These are phyloP conservation scores for Erynnis tages DNA, from an alignment of 2,888 invertebrate species.

Conservation along the genomic window DNA sequence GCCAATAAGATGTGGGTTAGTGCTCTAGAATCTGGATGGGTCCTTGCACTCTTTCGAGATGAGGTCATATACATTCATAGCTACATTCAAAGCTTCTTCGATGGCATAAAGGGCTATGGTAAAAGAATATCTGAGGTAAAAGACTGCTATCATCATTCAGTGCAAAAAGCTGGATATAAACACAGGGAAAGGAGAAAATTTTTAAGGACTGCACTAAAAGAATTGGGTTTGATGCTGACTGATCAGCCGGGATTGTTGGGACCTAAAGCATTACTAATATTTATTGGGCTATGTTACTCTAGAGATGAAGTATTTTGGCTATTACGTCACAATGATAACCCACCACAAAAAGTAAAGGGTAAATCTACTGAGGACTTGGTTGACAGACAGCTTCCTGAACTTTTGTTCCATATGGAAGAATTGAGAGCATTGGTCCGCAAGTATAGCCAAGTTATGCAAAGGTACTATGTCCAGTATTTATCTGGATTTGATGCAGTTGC, in stretches of 20 bases:
- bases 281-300: conserved; percentile 97
- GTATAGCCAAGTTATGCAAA: conserved; percentile 97
- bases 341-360: conserved; percentile 93
- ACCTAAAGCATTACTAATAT: conserved; percentile 97
- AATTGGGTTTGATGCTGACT: conserved; percentile 95
- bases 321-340: conserved; percentile 97
- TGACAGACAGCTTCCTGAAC: conserved; percentile 97
- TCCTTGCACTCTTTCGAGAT: conserved; percentile 96
- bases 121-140: conserved; percentile 97
- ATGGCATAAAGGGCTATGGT: conserved; percentile 95
- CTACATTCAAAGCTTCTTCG: conserved; percentile 95
- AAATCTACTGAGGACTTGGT: conserved; percentile 96
- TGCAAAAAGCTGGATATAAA: conserved; percentile 94
- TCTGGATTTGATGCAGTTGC: conserved; percentile 97
- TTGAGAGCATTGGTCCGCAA: conserved; percentile 96
- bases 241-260: conserved; percentile 99
- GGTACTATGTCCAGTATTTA: conserved; percentile 98
- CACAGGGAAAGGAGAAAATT: conserved; percentile 98
- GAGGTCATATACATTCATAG: conserved; percentile 98
- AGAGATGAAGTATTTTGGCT: conserved; percentile 99
- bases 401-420: conserved; percentile 99
- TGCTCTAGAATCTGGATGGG: conserved; percentile 96
- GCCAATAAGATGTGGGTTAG: conserved; percentile 95
- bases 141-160: conserved; percentile 94
- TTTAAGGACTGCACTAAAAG: conserved; percentile 96